Conservation (phyloP, 2,113 vertebrate genomes). For the Butorides virescens region DNA sequence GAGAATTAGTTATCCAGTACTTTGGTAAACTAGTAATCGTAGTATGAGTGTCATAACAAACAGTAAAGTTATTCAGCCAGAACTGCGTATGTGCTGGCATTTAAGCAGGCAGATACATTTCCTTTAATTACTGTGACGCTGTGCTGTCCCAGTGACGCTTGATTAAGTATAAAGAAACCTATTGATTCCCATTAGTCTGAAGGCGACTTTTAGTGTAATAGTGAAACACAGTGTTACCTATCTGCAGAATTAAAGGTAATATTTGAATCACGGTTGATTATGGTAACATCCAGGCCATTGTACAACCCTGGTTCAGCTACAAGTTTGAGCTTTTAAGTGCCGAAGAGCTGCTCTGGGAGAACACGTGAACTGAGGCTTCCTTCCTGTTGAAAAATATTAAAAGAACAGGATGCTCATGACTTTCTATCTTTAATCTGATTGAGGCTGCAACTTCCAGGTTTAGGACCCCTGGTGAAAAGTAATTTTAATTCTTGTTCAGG, state of each 20-base stretch:
- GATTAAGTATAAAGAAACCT: not conserved
- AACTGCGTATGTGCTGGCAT: not conserved
- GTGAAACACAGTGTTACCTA: not conserved
- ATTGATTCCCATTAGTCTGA: not conserved
- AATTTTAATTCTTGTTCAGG: constrained; percentile 50
- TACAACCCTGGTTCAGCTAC: not conserved
- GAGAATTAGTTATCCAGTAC: not conserved
- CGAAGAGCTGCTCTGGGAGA: not conserved
- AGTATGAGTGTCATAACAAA: not conserved
- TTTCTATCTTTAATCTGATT: not conserved
- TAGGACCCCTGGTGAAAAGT: constrained; percentile 44
- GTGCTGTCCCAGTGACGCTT: not conserved
- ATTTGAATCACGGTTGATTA: not conserved
- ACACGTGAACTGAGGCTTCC: not conserved
- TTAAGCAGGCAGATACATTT: not conserved
- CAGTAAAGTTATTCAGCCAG: not conserved
- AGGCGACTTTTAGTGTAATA: not conserved
- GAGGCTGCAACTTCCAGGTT: constrained; percentile 6
- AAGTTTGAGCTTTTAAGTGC: not conserved
- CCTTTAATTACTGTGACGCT: not conserved
- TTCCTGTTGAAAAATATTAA: not conserved
- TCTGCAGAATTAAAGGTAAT: not conserved
- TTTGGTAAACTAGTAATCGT: not conserved
- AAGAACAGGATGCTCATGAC: constrained; percentile 10
- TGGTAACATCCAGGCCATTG: not conserved